Evolutionary conservation across 1,140 invertebrate genomes (phyloP).

Genomic region (Mesaphorura yosii): DNA sequence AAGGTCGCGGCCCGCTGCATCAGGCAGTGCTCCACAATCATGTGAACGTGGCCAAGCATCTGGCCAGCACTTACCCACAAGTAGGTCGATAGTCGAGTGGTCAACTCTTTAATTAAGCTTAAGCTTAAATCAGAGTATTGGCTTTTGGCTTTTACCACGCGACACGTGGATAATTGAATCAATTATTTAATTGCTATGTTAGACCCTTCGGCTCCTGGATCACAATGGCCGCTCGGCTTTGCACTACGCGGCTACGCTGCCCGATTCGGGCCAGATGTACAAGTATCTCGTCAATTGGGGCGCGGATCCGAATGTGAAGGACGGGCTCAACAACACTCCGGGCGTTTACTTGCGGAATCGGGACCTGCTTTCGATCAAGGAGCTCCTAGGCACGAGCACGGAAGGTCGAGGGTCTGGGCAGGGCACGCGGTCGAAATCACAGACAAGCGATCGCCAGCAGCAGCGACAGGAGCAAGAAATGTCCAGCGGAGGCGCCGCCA

Average conservation of each 20-base stretch:
- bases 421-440: not conserved
- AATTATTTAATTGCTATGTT: slow-evolving; percentile 17
- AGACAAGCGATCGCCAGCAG: not conserved
- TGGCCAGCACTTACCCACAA: slow-evolving; percentile 18
- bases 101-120: too few species aligned
- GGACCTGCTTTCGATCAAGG: slow-evolving; percentile 49
- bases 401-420: not conserved
- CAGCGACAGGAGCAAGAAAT: not conserved
- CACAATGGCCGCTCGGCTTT: slow-evolving; percentile 73
- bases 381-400: slow-evolving; percentile 8
- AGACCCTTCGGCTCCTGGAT: slow-evolving; percentile 41
- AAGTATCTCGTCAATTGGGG: slow-evolving; percentile 71
- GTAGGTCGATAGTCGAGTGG: slow-evolving; percentile 1
- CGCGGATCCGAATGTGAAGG: slow-evolving; percentile 64
- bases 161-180: not conserved
- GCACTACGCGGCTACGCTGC: slow-evolving; percentile 74
- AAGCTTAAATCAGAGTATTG: too few species aligned
- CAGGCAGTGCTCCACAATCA: slow-evolving; percentile 21
- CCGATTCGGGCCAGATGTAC: slow-evolving; percentile 78
- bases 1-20: slow-evolving; percentile 43
- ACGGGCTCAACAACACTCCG: slow-evolving; percentile 42
- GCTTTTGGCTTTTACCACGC: too few species aligned
- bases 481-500: not conserved
- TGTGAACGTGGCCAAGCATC: slow-evolving; percentile 8
- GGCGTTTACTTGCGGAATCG: slow-evolving; percentile 58